Conservation (phyloP, 2,888 invertebrate species). For the Xylocampa areola region DNA sequence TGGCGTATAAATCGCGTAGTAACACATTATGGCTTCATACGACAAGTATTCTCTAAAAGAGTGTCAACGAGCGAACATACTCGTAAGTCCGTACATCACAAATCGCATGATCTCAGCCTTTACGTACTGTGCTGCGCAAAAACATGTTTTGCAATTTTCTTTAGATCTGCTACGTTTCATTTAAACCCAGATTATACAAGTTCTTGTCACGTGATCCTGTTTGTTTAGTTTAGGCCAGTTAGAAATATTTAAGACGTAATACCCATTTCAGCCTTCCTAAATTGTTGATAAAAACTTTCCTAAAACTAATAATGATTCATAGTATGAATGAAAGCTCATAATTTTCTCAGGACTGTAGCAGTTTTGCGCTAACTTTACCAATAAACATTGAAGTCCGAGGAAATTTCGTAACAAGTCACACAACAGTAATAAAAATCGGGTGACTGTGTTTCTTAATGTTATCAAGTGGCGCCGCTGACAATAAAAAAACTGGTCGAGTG, state of each 20-base stretch:
- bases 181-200: constrained; percentile 18
- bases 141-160: constrained; percentile 59
- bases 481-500: constrained; percentile 68
- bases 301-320: constrained; percentile 9
- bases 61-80: constrained; percentile 55
- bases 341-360: constrained; percentile 17
- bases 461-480: constrained; percentile 70
- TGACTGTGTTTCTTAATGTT: constrained; percentile 60
- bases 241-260: not conserved
- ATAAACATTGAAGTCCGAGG: constrained; percentile 29
- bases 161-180: constrained; percentile 27
- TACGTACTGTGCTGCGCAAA: constrained; percentile 63
- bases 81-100: too few species aligned
- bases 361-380: constrained; percentile 30
- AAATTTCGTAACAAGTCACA: constrained; percentile 36
- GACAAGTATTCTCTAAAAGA: constrained; percentile 47
- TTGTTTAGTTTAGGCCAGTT: constrained; percentile 16
- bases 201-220: constrained; percentile 23
- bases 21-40: constrained; percentile 29
- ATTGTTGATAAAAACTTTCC: constrained; percentile 13
- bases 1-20: constrained; percentile 51
- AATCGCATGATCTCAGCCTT: constrained; percentile 61
- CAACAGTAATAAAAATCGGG: constrained; percentile 48
- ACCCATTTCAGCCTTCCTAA: constrained; percentile 4
- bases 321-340: constrained; percentile 14